Base-by-base conservation (phyloP, 2,113 vertebrate species). In the Arvicanthis niloticus region DNA sequence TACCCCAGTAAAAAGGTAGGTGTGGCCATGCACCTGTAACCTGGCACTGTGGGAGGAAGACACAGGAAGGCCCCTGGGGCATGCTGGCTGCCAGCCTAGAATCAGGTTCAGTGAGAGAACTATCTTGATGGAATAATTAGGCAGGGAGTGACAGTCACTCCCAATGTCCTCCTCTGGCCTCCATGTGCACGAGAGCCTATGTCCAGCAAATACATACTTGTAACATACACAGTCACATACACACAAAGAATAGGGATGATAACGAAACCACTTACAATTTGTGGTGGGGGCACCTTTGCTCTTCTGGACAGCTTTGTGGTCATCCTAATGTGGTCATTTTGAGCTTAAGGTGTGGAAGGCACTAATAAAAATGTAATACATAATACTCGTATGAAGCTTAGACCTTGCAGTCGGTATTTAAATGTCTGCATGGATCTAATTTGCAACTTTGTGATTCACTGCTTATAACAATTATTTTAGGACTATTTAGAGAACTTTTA, bases 331-430 rank as follows among this genome's bases (percentile, higher is more conserved):
- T 24, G 93, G 48, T 72, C 37, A 42, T n/a, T n/a, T 51, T 67
- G 92, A 24, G 48, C 82, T 68, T n/a, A 70, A 90, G 48, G 51
- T 67, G 9, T 37, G 81, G n/a, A 58, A 88, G 26, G 40, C 80
- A 75, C 72, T 75, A 96, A 51, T 77, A 85, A 95, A 48, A 96
- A 78, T 60, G 15, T 93, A 53, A 40, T 75, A 88, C 56, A 68
- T 21, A 26, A 95, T 13, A 67, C 53, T 81, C 91, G 51, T 40
- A 19, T 67, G 80, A 92, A 75, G 42, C 6, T 91, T 91, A 40
- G 26, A 53, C 17, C n/a, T 60, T 89, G 3, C 24, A 86, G 60
- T 72, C 68, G 48, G 53, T 42, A 82, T 93, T 68, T 78, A 91
- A 89, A 89, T 77, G 48, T 62, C 34, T 65, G 31, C 53, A 17